Evolutionary conservation across 2,797 vertebrate species (phyloP).

Genomic region (Lepus oiostolus): DNA sequence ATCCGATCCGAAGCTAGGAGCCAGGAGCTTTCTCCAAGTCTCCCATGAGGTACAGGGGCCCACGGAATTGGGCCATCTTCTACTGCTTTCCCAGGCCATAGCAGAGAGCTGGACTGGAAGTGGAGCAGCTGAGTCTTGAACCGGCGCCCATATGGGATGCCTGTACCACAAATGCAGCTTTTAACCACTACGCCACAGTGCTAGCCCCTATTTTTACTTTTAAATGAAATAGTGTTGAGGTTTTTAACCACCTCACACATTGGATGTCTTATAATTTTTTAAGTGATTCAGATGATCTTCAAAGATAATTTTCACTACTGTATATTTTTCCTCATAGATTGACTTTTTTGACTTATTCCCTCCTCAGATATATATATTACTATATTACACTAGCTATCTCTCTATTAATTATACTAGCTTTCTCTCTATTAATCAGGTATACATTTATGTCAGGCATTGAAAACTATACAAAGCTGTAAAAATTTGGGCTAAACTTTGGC

Average conservation of each 20-base stretch:
- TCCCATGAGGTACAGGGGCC: no score
- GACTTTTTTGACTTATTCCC: not conserved
- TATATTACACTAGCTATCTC: not conserved
- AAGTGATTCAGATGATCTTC: conserved; percentile 15
- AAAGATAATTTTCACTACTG: conserved; percentile 56
- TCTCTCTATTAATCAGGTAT: not conserved
- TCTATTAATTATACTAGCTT: not conserved
- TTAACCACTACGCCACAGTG: no score
- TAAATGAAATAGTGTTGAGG: conserved; percentile 15
- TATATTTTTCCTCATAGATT: not conserved
- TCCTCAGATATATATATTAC: not conserved
- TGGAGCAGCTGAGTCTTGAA: no score
- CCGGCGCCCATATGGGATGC: no score
- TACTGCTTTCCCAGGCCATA: no score
- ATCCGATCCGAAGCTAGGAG: no score
- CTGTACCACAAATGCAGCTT: no score
- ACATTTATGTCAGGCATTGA: conserved; percentile 27
- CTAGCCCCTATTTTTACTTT: not conserved
- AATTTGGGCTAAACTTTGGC: not conserved
- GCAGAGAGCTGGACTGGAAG: no score
- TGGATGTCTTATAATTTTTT: not conserved
- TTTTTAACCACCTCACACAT: not conserved
- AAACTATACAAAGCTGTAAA: conserved; percentile 20
- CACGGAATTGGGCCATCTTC: no score
- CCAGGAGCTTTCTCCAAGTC: no score